phyloP scores from a whole-genome alignment of 2,113 vertebrate species.

The Calidris pugnax region DNA sequence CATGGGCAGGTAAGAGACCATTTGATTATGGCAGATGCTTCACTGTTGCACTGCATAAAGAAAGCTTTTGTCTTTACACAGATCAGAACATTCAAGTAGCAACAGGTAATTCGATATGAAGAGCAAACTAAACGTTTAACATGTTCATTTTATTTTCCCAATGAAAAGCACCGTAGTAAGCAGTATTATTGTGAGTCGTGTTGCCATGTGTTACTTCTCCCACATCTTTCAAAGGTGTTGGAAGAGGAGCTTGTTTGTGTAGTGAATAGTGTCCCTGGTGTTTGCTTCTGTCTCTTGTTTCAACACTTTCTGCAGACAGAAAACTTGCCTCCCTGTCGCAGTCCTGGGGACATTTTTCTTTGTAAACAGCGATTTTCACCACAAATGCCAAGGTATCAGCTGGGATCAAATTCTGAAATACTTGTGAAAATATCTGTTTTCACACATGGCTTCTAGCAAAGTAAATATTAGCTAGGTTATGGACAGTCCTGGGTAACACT shows the following conservation, averaged over 20 bases:
- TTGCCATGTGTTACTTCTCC: conserved; percentile 11
- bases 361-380: conserved; percentile 9
- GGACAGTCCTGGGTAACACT: neutral
- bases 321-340: neutral
- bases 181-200: neutral
- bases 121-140: neutral
- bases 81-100: neutral
- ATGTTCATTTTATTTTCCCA: neutral
- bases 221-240: conserved; percentile 30
- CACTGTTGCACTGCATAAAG: neutral
- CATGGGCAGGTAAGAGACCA: neutral
- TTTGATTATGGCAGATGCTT: neutral
- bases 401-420: conserved; percentile 22
- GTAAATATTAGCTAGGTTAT: conserved; percentile 9
- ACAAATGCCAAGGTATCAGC: conserved; percentile 22
- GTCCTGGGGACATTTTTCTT: conserved; percentile 11
- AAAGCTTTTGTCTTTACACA: neutral
- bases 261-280: conserved; percentile 1
- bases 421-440: conserved; percentile 55
- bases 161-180: neutral
- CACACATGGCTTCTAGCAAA: conserved; percentile 7
- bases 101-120: neutral
- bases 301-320: conserved; percentile 9
- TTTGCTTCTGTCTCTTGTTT: conserved; percentile 30
- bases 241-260: conserved; percentile 33